Conservation (phyloP, 64 coral and sea anemone species). For the Montipora efflorescens region DNA sequence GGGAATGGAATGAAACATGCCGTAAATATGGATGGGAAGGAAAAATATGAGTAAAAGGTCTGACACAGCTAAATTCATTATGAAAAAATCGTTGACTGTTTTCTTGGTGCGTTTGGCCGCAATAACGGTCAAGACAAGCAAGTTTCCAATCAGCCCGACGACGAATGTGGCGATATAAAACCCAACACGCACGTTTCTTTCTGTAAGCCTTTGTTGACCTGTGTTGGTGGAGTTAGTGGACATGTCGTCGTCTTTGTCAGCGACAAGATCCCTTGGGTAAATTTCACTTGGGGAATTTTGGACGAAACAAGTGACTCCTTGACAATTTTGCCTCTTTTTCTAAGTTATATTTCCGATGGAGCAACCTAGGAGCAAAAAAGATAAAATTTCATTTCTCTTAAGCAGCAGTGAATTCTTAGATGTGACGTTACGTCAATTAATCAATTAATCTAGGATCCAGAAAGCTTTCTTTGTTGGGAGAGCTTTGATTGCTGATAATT, state of each 20-base stretch:
- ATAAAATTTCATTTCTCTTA: neutral
- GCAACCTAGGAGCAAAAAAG: neutral
- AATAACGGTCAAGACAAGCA: slow-evolving; percentile 75
- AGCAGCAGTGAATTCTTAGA: neutral
- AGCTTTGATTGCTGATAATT: neutral
- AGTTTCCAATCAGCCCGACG: slow-evolving; percentile 75
- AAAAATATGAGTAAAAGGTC: slow-evolving; percentile 86
- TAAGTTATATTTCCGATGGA: neutral
- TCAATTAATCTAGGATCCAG: neutral
- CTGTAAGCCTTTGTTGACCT: neutral
- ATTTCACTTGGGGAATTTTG: neutral
- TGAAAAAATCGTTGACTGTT: slow-evolving; percentile 92
- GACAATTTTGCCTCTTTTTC: neutral
- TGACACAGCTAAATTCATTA: slow-evolving; percentile 88
- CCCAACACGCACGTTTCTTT: slow-evolving; percentile 57
- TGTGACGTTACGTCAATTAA: neutral
- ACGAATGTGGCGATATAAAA: slow-evolving; percentile 78
- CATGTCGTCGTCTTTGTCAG: neutral
- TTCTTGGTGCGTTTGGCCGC: slow-evolving; percentile 74
- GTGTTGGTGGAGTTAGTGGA: neutral
- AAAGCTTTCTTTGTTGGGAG: no score
- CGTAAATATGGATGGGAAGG: slow-evolving; percentile 78
- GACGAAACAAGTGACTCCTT: neutral
- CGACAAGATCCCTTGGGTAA: neutral
- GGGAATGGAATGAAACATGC: slow-evolving; percentile 56